Base-by-base conservation (phyloP, 2,797 vertebrate genomes). In the Cossypha heuglini region DNA sequence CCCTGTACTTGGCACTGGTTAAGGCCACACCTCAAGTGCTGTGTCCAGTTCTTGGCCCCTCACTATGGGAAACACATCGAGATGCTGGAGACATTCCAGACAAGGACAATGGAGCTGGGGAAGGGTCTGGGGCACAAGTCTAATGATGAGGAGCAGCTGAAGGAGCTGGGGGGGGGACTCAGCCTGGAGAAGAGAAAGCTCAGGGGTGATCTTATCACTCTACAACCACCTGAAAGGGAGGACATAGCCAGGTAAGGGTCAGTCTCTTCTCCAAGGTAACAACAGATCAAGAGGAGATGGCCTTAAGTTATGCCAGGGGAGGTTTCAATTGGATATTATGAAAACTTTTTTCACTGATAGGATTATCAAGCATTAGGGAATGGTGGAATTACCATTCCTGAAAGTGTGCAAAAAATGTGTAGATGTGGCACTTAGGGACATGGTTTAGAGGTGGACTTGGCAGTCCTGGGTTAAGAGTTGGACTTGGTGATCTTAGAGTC, bases 91-190 rank as follows among this genome's bases (percentile, higher is more conserved):
- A 13, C 7, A 18, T 10, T 64, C 29, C 64, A 71, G 57, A 43
- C 49, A 29, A 25, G 51, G 51, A 1, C n/a, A 71, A 0, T 0
- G 0, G 33, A 31, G 21, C 45, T 58, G 58, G 4, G 10, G 8
- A 63, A 64, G 21, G 17, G 10, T 5, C 43, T 64, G 72, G 21
- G 20, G 9, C 64, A 35, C 25, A 38, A 12, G 17, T 11, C 29
- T 40, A 29, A 51, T 29, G 26, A 26, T 19, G 9, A 57, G 37
- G 3, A 69, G 16, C 16, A 21, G 20, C 37, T 63, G 17, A 49
- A 18, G 6, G 31, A 74, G 21, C 21, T 26, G 45, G 45, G 13
- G 21, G 21, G 8, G 6, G 2, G 5, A 10, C 26, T 82, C 10
- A 57, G 20, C 11, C 49, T 71, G 51, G 33, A 58, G 17, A 63